Percentiles rank a stretch among this genome's conserved stretches.
Evolutionary conservation across 2,888 invertebrate species (phyloP).

Genomic region (Gastracanthus pulcherrimus): DNA sequence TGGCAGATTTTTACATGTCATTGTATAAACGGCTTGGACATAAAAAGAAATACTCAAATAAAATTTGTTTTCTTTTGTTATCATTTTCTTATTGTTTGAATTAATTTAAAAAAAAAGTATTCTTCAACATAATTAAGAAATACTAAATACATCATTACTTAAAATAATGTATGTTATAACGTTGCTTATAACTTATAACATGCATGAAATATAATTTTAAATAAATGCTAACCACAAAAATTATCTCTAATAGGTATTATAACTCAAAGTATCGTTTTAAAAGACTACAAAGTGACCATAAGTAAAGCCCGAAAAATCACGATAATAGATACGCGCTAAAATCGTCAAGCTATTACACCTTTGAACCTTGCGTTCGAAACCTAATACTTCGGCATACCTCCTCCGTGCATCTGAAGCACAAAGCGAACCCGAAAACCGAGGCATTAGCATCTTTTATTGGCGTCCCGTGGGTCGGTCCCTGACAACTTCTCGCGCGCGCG

Average conservation of each 20-base stretch:
- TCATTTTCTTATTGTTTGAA: no score
- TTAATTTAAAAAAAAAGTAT: no score
- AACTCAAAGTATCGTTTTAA: background rate
- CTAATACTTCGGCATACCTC: background rate
- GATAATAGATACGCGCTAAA: conserved; percentile 2
- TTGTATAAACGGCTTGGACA: no score
- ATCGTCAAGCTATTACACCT: conserved; percentile 7
- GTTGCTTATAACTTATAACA: no score
- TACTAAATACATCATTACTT: no score
- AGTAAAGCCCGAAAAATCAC: background rate
- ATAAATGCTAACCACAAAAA: background rate
- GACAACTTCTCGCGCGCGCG: no score
- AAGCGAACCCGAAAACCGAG: conserved; percentile 7
- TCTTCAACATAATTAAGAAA: no score
- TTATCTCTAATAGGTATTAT: background rate
- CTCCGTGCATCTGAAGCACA: background rate
- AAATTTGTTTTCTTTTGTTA: no score
- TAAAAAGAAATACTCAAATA: no score
- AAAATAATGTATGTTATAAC: no score
- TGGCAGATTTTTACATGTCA: no score
- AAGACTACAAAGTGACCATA: background rate
- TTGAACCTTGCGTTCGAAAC: background rate
- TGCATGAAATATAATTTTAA: no score
- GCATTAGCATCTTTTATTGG: conserved; percentile 37
- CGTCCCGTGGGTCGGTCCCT: background rate